These are phyloP conservation scores for Oceanites oceanicus DNA, from an alignment of 2,113 vertebrate genomes.

Conservation along the genomic window DNA sequence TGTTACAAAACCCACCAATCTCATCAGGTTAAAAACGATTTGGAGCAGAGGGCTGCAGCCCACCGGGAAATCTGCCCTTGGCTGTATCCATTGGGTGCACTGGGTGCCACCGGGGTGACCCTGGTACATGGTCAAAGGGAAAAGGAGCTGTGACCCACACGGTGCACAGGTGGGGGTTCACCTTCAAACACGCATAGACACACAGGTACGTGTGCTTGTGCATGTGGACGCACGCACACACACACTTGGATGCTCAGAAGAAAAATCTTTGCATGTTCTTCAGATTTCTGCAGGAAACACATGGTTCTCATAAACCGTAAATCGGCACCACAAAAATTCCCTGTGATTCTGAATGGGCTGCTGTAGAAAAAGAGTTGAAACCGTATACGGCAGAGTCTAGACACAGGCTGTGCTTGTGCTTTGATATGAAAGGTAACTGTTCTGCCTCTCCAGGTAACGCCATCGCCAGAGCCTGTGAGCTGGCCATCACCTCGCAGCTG, in stretches of 20 bases:
- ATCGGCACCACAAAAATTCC: not conserved
- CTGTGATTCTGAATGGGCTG: not conserved
- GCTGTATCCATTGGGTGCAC: too few relatives aligned
- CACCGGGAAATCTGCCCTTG: not conserved
- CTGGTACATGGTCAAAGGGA: not conserved
- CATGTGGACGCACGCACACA: too few relatives aligned
- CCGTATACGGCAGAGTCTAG: too few relatives aligned
- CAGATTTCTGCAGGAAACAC: not conserved
- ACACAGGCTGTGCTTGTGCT: not conserved
- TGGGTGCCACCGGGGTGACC: not conserved
- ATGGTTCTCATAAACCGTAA: accelerated
- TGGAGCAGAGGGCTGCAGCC: not conserved
- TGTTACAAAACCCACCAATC: not conserved
- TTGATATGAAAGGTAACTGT: not conserved
- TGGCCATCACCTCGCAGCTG: not conserved
- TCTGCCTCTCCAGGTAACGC: not conserved
- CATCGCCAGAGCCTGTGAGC: not conserved
- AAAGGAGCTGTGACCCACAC: not conserved
- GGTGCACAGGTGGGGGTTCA: not conserved
- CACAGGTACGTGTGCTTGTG: accelerated
- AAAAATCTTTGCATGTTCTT: not conserved
- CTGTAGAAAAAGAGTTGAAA: not conserved
- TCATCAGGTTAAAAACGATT: not conserved
- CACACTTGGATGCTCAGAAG: not conserved
- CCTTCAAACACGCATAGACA: not conserved